A percentile compares a stretch with the other conserved stretches of the same genome.
Evolutionary conservation across 2,113 vertebrate species (phyloP).

Genomic region (Nesogale talazaci): DNA sequence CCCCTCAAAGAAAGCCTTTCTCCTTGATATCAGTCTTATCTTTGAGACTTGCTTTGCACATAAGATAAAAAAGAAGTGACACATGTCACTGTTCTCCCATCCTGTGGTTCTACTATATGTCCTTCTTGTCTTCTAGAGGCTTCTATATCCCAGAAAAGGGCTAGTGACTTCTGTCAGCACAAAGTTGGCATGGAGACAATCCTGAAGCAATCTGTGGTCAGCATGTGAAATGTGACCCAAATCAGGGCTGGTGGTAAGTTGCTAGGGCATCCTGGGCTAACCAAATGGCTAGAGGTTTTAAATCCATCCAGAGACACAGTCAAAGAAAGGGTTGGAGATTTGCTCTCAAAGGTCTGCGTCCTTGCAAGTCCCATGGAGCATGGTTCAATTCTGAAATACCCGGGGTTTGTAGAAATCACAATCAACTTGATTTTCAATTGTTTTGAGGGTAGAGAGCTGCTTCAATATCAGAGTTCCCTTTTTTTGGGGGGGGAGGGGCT

Average conservation of each 20-base stretch:
- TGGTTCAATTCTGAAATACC: not conserved
- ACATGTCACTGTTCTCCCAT: not conserved
- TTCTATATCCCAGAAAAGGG: not conserved
- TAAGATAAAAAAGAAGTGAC: not conserved
- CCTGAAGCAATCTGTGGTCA: not conserved
- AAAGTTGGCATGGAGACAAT: not conserved
- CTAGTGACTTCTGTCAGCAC: not conserved
- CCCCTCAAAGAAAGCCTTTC: too few relatives aligned
- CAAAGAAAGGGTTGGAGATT: not conserved
- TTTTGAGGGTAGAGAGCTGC: not conserved
- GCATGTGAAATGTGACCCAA: not conserved
- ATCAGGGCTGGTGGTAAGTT: not conserved
- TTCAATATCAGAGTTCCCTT: not conserved
- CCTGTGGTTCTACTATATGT: accelerated
- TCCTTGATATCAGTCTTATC: not conserved
- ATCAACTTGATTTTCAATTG: not conserved
- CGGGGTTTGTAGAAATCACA: not conserved
- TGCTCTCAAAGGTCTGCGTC: not conserved
- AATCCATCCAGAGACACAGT: not conserved
- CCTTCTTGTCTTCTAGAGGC: not conserved
- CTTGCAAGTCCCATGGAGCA: not conserved
- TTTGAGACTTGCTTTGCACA: not conserved
- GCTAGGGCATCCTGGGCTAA: not conserved
- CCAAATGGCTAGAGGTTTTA: not conserved
- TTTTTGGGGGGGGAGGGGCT: not conserved